Evolutionary conservation across 2,797 vertebrate genomes (phyloP).

Genomic region (Hydrocynus forskahlii): DNA sequence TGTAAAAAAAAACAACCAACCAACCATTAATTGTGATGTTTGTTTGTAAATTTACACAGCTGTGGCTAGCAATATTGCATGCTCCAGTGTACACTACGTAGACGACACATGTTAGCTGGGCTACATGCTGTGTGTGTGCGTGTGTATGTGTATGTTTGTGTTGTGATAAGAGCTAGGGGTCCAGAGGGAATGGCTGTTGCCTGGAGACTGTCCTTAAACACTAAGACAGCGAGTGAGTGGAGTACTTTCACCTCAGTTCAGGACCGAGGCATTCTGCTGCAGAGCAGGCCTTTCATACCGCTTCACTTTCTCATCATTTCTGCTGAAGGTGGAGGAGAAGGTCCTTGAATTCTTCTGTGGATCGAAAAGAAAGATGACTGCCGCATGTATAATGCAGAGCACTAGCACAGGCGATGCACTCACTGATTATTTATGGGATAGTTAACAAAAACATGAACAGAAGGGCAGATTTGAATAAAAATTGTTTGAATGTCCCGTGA

Average conservation of each 20-base stretch:
- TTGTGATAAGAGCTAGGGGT: background rate
- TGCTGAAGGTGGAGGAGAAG: background rate
- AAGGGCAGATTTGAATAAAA: background rate
- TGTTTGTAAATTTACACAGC: background rate
- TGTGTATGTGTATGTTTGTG: background rate
- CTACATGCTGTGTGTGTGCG: background rate
- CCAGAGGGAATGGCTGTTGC: background rate
- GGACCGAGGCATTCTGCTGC: background rate
- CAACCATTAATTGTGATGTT: no score
- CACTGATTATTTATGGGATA: background rate
- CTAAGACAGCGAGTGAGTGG: background rate
- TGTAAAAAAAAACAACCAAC: background rate
- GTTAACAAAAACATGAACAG: background rate
- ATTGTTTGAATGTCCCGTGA: background rate
- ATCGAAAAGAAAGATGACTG: conserved; percentile 7
- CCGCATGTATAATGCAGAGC: background rate
- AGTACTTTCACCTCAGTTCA: background rate
- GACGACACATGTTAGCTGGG: background rate
- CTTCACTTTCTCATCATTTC: background rate
- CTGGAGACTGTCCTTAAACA: conserved; percentile 7
- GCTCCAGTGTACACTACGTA: background rate
- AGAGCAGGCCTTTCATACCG: background rate
- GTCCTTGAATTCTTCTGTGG: conserved; percentile 4
- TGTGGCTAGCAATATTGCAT: background rate
- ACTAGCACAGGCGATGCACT: background rate